These are phyloP conservation scores for Oligia strigilis DNA, from an alignment of 2,888 invertebrate genomes.

Conservation along the genomic window DNA sequence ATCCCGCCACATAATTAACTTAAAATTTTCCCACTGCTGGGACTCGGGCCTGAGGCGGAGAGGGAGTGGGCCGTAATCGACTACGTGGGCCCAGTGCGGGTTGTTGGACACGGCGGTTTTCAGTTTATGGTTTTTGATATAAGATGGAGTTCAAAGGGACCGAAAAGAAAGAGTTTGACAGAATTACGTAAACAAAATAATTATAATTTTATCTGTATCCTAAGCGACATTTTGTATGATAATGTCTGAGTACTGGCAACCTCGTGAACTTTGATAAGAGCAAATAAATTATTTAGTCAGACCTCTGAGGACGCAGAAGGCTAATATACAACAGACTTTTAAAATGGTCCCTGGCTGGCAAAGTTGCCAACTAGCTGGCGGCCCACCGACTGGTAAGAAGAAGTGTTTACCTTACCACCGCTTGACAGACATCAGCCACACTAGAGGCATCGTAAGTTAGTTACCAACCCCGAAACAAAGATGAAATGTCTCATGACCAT, in stretches of 20 bases:
- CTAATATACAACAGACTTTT: not conserved
- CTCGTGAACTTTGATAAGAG: constrained; percentile 50
- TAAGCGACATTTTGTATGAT: not conserved
- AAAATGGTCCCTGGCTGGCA: not conserved
- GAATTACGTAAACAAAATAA: not conserved
- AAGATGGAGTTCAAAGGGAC: not conserved
- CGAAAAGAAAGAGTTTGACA: not conserved
- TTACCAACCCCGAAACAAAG: not conserved
- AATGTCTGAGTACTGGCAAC: constrained; percentile 18
- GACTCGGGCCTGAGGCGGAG: not conserved
- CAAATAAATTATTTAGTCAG: constrained; percentile 33
- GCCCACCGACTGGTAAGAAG: not conserved
- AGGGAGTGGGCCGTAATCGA: not conserved
- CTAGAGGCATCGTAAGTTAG: not conserved
- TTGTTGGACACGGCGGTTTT: not conserved
- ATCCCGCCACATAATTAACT: not conserved
- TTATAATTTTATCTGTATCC: not conserved
- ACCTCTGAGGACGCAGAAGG: constrained; percentile 25
- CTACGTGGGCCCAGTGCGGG: rapidly evolving
- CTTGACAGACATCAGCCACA: not conserved
- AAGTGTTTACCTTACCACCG: not conserved
- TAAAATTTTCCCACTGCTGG: not conserved
- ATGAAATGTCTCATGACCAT: not conserved
- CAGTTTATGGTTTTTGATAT: not conserved
- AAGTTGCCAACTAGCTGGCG: not conserved